These are phyloP conservation scores for Tetragonula clypearis DNA, from an alignment of 1,140 invertebrate species.

Conservation along the genomic window DNA sequence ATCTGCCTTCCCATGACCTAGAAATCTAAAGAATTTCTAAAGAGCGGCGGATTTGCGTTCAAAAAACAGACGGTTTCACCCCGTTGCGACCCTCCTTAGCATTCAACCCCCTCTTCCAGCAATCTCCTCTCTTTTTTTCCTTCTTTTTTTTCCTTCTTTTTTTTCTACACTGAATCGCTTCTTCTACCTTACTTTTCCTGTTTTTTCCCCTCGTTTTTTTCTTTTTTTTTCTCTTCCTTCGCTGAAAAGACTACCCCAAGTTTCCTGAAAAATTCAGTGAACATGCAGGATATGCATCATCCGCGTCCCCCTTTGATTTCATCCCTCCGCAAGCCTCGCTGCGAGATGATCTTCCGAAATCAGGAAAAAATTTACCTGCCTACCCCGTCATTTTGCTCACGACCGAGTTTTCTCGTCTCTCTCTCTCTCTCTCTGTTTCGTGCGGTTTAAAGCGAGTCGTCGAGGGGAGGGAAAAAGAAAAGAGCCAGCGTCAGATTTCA, in stretches of 20 bases:
- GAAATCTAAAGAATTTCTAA: conserved; percentile 76
- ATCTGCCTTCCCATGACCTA: conserved; percentile 80
- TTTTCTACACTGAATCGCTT: conserved; percentile 34
- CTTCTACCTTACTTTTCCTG: conserved; percentile 41
- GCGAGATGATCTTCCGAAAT: conserved; percentile 66
- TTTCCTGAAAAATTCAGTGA: conserved; percentile 76
- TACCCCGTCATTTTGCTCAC: conserved; percentile 64
- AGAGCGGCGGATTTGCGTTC: conserved; percentile 73
- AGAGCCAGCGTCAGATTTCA: conserved; percentile 78
- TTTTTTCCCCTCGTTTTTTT: neutral
- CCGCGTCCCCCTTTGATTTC: conserved; percentile 63
- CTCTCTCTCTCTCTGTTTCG: conserved; percentile 29
- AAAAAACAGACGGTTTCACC: conserved; percentile 78
- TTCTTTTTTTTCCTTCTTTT: conserved; percentile 17
- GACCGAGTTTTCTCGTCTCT: neutral
- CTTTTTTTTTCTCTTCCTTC: neutral
- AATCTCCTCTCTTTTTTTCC: conserved; percentile 37
- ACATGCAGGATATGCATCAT: conserved; percentile 80
- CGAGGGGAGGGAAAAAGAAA: conserved; percentile 46
- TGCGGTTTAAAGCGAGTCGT: conserved; percentile 40
- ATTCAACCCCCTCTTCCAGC: conserved; percentile 24
- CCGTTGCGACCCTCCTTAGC: conserved; percentile 73
- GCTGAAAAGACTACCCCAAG: conserved; percentile 63
- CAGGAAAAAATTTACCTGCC: conserved; percentile 78
- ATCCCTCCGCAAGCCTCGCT: conserved; percentile 39